phyloP scores from a whole-genome alignment of 2,888 invertebrate genomes.

The Aquatica leii region DNA sequence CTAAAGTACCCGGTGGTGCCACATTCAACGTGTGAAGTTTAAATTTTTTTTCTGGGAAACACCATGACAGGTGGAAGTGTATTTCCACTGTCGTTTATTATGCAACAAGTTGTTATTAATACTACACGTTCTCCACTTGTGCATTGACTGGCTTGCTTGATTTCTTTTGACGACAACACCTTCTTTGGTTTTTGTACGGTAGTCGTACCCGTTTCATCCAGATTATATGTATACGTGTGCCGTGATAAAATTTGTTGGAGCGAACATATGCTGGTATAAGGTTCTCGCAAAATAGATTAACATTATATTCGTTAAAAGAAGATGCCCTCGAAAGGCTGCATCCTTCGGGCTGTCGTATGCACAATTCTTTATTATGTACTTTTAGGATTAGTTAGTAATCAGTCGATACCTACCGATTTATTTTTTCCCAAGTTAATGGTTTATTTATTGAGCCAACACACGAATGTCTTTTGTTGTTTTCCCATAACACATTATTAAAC shows the following conservation, averaged over 20 bases:
- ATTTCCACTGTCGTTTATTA: conserved; percentile 3
- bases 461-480: conserved; percentile 21
- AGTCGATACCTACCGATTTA: conserved; percentile 33
- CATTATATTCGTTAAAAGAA: conserved; percentile 1
- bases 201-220: not conserved
- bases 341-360: conserved; percentile 2
- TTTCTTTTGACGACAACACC: no score
- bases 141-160: no score
- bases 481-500: conserved; percentile 29
- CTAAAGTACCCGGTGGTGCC: not conserved
- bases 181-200: no score
- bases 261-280: not conserved
- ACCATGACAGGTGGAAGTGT: conserved; percentile 5
- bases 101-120: conserved; percentile 11
- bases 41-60: conserved; percentile 11
- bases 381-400: conserved; percentile 37
- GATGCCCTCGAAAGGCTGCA: not conserved
- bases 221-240: not conserved
- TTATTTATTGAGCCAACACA: conserved; percentile 29
- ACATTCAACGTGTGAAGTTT: not conserved
- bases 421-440: conserved; percentile 22
- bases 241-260: not conserved
- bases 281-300: conserved; percentile 1
- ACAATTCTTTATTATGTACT: conserved; percentile 24
- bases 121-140: conserved; percentile 15